Evolutionary conservation across 2,888 invertebrate genomes (phyloP).

Genomic region (Pristionchus arcanus): DNA sequence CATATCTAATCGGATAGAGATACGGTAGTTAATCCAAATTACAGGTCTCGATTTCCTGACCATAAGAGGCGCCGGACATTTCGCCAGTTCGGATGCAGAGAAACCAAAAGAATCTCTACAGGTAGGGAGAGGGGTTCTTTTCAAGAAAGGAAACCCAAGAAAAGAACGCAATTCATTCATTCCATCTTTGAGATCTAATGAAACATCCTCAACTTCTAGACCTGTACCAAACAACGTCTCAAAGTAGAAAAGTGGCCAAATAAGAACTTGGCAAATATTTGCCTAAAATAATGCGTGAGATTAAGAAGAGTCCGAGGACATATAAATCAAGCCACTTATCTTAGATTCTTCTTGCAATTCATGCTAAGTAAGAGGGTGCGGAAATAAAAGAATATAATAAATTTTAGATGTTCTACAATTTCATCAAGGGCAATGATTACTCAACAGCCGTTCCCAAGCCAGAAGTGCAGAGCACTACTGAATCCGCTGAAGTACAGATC

Average conservation of each 20-base stretch:
- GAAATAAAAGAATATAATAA: not conserved
- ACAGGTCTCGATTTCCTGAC: constrained; percentile 73
- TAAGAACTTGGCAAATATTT: not conserved
- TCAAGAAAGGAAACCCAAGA: not conserved
- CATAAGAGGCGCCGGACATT: constrained; percentile 73
- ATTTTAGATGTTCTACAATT: constrained; percentile 72
- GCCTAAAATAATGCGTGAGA: not conserved
- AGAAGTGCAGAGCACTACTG: not conserved
- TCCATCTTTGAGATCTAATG: no score
- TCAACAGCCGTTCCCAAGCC: constrained; percentile 62
- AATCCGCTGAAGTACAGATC: constrained; percentile 24
- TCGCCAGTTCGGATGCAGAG: constrained; percentile 69
- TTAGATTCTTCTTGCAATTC: no score
- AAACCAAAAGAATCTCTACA: constrained; percentile 76
- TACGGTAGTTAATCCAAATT: constrained; percentile 43
- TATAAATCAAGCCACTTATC: not conserved
- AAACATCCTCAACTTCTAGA: no score
- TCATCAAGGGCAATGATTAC: constrained; percentile 68
- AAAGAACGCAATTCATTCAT: no score
- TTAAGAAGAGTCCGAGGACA: not conserved
- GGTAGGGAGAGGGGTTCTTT: not conserved
- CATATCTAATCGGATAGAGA: not conserved
- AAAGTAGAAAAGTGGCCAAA: no score
- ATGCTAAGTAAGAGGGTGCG: not conserved
- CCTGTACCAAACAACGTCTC: no score